Conservation (phyloP, 1,140 invertebrate genomes). For the Colletes latitarsis region DNA sequence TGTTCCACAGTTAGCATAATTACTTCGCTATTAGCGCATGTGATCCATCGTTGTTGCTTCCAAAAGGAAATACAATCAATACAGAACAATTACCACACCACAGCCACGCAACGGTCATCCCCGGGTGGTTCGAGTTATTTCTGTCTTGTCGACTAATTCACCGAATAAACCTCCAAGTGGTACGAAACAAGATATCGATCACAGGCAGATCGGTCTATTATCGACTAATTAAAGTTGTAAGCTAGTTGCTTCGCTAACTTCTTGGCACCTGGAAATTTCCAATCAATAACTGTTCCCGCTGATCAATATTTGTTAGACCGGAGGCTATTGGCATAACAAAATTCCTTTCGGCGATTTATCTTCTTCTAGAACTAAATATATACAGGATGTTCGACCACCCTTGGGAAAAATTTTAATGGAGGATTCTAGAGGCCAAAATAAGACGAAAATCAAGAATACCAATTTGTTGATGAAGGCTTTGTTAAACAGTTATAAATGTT, state of each 20-base stretch:
- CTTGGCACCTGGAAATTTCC: slow-evolving; percentile 9
- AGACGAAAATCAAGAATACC: too few species aligned
- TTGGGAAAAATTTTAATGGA: too few species aligned
- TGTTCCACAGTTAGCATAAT: background rate
- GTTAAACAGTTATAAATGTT: too few species aligned
- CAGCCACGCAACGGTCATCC: background rate
- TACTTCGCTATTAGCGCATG: background rate
- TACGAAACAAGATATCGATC: slow-evolving; percentile 19
- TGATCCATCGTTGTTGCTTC: background rate
- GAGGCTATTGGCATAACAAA: background rate
- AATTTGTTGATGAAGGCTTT: too few species aligned
- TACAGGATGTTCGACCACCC: too few species aligned
- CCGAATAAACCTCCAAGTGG: slow-evolving; percentile 23
- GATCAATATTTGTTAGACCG: slow-evolving; percentile 1
- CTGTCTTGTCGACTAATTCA: slow-evolving; percentile 8
- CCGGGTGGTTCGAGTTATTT: background rate
- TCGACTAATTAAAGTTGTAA: slow-evolving; percentile 17
- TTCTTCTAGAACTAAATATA: background rate
- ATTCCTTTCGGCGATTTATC: background rate
- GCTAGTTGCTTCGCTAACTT: slow-evolving; percentile 13
- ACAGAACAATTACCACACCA: background rate
- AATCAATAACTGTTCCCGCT: background rate
- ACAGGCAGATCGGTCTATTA: slow-evolving; percentile 8
- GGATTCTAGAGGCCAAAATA: too few species aligned
- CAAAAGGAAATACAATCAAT: background rate